Base-by-base conservation (phyloP, 2,888 invertebrate genomes). In the Trichopoda pennipes region DNA sequence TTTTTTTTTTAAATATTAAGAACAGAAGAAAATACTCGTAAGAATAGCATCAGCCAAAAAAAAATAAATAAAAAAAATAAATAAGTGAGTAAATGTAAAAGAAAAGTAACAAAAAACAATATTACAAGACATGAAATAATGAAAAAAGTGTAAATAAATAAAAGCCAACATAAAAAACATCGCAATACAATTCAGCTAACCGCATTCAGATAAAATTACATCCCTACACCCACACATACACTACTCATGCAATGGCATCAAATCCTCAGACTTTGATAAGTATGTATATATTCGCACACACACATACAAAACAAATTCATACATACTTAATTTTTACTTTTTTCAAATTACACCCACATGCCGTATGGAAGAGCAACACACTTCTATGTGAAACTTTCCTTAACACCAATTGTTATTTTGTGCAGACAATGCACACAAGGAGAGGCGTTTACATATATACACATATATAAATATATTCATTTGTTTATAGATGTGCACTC, bases 181-280 rank as follows among this genome's bases (percentile, higher is more conserved):
- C 47, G 63, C 70, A 78, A 72, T 53, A 58, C 78, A 51, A 49
- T 78, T 78, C 79, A 79, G 73, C 47, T 74, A 80, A 80, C 79
- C 79, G 55, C 79, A 80, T 61, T 73, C 73, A 69, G 79, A 74
- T 74, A 74, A 55, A 79, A 68, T 47, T 61, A 63, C 9, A 66
- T 23, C 28, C 17, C 58, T 32, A 49, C 23, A 19, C 9, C 32
- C 58, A 28, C 28, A 63, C 9, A 64, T 21, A 66, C 42, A 38
- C 23, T 28, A 19, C 9, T 44, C 58, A 60, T 6, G n/a, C 19
- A n/a, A 7, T 12, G 19, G 19, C 28, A 23, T 17, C 23, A 56
- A 68, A 17, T 42, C 35, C 42, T 35, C 51, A 28, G 47, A 42
- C 42, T 17, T 23, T 38, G 51, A 56, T 49, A 51, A 64, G 38